Evolutionary conservation across 92 coral and sea anemone species (phyloP), one percentile per base, ranked within the genome.

Genomic region (Muricea muricata): DNA sequence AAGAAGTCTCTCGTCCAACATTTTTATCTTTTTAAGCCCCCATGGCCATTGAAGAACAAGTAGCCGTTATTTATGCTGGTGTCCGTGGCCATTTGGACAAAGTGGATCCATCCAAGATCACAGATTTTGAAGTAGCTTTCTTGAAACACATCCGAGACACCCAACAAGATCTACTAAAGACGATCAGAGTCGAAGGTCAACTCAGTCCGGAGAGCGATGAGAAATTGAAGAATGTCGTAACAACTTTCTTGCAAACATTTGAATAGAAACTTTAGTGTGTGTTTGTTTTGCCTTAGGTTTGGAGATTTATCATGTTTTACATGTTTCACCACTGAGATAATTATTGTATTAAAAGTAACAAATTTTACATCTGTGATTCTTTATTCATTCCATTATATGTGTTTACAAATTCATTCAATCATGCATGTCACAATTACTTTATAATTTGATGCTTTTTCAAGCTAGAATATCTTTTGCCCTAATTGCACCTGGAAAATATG

Each of bases 31-130:
- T 61, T 58, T 34, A 42, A 97, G 99, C 90, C 57, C 99, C 99
- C 13, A 97, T 97, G 99, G 99, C 94, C 78, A 97, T 97, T 42
- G 98, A 97, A 21, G 98, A 93, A 75, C 99, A 97, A 85, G 99
- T 97, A 21, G 98, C 98, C 9, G 98, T 97, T 5, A 97, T 97
- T 73, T 97, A 97, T 73, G 99, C 99, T 42, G 99, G 99, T 18
- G 99, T 97, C 39, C 79, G 98, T 63, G 99, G 99, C n/a, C 99
- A 94, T 79, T 81, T 97, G 25, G 99, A 97, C 89, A 97, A 97
- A 79, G 80, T 94, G 15, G 99, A 97, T 57, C 99, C 99, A n/a
- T 77, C 98, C 40, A 93, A 89, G 82, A 90, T 96, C 89, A 97
- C 99, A 32, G 93, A 88, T 11, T 97, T 97, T 63, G 99, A 97